phyloP scores from a whole-genome alignment of 92 coral and sea anemone genomes.

The Heteractis magnifica region DNA sequence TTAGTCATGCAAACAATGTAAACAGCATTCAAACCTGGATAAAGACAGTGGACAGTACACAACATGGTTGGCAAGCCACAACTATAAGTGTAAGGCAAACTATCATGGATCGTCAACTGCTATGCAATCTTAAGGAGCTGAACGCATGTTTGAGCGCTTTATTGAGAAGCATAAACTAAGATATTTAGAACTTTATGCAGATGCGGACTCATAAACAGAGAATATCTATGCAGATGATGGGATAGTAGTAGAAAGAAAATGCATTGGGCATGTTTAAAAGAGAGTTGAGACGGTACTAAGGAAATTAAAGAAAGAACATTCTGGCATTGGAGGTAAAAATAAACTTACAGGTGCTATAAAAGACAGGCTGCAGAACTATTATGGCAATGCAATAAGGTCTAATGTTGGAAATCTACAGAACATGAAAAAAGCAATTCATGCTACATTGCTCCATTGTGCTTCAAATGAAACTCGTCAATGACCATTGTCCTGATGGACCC shows the following conservation, averaged over 20 bases:
- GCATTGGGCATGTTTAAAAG: conserved; percentile 57
- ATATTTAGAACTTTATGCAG: conserved; percentile 49
- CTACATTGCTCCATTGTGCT: conserved; percentile 58
- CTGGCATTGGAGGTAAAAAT: conserved; percentile 52
- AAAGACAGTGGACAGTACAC: conserved; percentile 13
- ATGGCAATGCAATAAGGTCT: conserved; percentile 54
- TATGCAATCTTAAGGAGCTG: conserved; percentile 48
- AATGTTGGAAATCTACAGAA: conserved; percentile 55
- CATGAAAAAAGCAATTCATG: conserved; percentile 53
- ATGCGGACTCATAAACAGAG: conserved; percentile 33
- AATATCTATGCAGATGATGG: conserved; percentile 24
- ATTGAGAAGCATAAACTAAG: conserved; percentile 34
- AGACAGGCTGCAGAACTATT: conserved; percentile 57
- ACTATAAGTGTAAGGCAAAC: conserved; percentile 41
- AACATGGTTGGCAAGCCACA: not conserved
- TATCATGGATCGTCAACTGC: conserved; percentile 44
- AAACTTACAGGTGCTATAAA: conserved; percentile 53
- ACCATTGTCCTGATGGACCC: conserved; percentile 54
- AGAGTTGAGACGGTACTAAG: conserved; percentile 56
- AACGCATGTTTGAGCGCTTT: conserved; percentile 42
- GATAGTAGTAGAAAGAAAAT: conserved; percentile 25
- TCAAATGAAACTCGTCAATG: conserved; percentile 39
- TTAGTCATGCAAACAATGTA: not conserved
- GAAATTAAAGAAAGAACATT: conserved; percentile 45
- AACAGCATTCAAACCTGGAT: too few species aligned